Base-by-base conservation (phyloP, 2,797 vertebrate species). In the Yasuhikotakia modesta region DNA sequence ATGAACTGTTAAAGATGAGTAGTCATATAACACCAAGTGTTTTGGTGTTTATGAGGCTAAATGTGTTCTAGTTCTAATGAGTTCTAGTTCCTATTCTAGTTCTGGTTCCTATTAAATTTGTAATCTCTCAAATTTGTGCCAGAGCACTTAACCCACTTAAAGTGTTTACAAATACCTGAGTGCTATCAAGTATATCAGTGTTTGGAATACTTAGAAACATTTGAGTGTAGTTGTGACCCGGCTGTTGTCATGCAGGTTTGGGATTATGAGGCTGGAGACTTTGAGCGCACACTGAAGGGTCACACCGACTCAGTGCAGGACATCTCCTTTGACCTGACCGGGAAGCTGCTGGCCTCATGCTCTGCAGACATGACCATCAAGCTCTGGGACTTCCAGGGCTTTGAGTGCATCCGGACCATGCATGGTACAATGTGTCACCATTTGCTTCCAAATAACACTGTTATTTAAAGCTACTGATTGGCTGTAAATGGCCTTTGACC, bases 361-460 rank as follows among this genome's bases (percentile, higher is more conserved):
- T 99, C 98, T 89, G 98, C 98, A 82, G 98, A 99, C 91, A 99
- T 99, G 98, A 98, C 96, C 90, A 97, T 99, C 93, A 99, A 99
- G 90, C 95, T 99, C 87, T 99, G 97, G 97, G 98, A 99, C 93
- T 99, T 99, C 91, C 97, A 98, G 90, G 96, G 96, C 85, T 99
- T 98, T 85, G 97, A 99, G 91, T 99, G 98, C 91, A 96, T 99
- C 93, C 93, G 96, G 91, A 99, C 98, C 91, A 99, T 99, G 97
- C 98, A 99, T 80, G 98, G 98, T 99, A 93, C 94, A 32, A 24
- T 17, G 17, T 22, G 2, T 5, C 48, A 17, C 12, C 14, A 6
- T 43, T 14, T 43, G 14, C 27, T 63, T 32, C 57, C 24, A 43
- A 24, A 45, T 70, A 22, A 61, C 11, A 43, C 10, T 43, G 39